Evolutionary conservation across 30 jellyfish, hydroid and myxozoan species (phyloP).

Genomic region (Turritopsis rubra): DNA sequence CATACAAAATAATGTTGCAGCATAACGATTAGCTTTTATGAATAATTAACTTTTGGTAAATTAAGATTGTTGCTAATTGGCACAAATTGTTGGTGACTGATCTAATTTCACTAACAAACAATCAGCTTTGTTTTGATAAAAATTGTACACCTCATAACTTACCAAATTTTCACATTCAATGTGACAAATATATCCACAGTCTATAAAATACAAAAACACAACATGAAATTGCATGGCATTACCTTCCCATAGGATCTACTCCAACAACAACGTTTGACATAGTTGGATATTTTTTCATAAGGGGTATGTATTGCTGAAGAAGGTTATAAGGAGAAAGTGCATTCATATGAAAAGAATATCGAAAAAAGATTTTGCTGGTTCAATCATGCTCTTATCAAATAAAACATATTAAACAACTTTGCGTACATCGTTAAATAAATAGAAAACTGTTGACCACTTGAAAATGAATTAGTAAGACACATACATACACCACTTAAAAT

Average conservation of each 20-base stretch:
- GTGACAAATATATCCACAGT: conserved; percentile 73
- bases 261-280: no score
- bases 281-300: no score
- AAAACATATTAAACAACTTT: not conserved
- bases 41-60: not conserved
- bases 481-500: not conserved
- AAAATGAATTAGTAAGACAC: not conserved
- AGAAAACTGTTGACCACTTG: not conserved
- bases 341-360: no score
- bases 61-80: not conserved
- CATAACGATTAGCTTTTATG: not conserved
- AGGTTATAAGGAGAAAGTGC: no score
- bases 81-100: not conserved
- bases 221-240: no score
- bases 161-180: conserved; percentile 70
- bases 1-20: no score
- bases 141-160: conserved; percentile 22
- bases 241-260: no score
- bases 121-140: not conserved
- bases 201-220: conserved; percentile 18
- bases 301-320: no score
- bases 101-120: not conserved
- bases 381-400: not conserved
- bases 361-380: not conserved
- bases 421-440: not conserved